Evolutionary conservation across 1,140 invertebrate species (phyloP), one percentile per base, ranked within the genome.

Genomic region (Listronotus oregonensis): DNA sequence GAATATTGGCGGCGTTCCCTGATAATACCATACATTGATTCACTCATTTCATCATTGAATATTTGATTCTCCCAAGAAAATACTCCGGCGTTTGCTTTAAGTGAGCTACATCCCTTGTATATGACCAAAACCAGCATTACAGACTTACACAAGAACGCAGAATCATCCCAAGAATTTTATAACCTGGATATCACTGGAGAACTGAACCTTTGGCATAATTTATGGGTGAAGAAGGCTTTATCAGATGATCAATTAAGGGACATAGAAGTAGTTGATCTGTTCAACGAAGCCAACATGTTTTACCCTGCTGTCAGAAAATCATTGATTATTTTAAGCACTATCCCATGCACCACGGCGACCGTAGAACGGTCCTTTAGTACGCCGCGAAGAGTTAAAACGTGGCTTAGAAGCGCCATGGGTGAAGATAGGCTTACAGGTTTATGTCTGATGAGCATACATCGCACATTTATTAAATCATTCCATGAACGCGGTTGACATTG

Each of bases 361-460:
- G 43, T 65, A 50, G 60, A 64, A 57, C 17, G 37, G 12, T 64
- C 37, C 17, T 65, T 65, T 12, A 65, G 55, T 51, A 58, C 54
- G 31, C 55, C 58, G 14, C 63, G 55, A 57, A 57, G 46, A 40
- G 54, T 65, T 31, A 65, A 65, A 55, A 65, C 63, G 15, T 58
- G 63, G 54, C 63, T 65, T 50, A 58, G 63, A 47, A 58, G 63
- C 54, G 58, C 63, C 10, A 65, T 65, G 63, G 46, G 17, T 21
- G 31, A 65, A 32, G 17, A 58, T n/a, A 65, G 55, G 10, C 31
- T 50, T 32, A 44, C 44, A 37, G 54, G 46, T 44, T 50, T 56
- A 40, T 58, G 42, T 46, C 27, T 58, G 56, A 58, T 58, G 59
- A 61, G 59, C 47, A 47, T 43, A n/a, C 59, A 61, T 52, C 47